Evolutionary conservation across 2,113 vertebrate genomes (phyloP), one percentile per base, ranked within the genome.

Genomic region (Miniopterus natalensis): DNA sequence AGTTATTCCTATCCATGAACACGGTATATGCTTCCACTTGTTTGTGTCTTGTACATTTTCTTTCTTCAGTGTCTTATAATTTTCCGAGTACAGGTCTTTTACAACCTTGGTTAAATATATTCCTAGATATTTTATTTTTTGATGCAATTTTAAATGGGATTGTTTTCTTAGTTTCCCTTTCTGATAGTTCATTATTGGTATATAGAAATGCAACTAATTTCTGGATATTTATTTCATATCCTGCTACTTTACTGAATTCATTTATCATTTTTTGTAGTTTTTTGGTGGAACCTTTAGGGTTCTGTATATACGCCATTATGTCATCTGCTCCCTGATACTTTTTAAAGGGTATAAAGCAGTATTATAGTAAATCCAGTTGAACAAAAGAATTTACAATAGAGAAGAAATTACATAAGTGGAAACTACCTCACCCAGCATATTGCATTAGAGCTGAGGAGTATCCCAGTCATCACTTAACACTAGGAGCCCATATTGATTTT

Each of bases 401-500:
- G 36, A 81, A 91, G 95, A 94, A 97, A 84, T 93, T 96, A 73
- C 14, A 1, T 49, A 92, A 92, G 74, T 70, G 40, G 85, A 91
- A 86, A 86, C 75, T 75, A 51, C 74, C 66, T 95, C 68, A 78
- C 5, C 42, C 1, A 49, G 71, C 65, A 59, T 85, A 74, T 94
- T 88, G 36, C 68, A 89, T 95, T 95, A 90, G 73, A 92, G 36
- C 51, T 36, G 17, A 91, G 78, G 90, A 91, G 96, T 85, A 90
- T 68, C 63, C 57, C 61, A 73, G 68, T 92, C 88, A 90, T 94
- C 89, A 86, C 51, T 84, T 94, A 84, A 71, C 89, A 93, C 71
- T 87, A 88, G 70, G 74, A 74, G 71, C 84, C 45, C 42, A 2
- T 81, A 96, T 95, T 96, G 95, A 96, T 96, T 97, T 92, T 90